Evolutionary conservation across 2,888 invertebrate species (phyloP), one percentile per base, ranked within the genome.

Genomic region (Acanthosepion lycidas): DNA sequence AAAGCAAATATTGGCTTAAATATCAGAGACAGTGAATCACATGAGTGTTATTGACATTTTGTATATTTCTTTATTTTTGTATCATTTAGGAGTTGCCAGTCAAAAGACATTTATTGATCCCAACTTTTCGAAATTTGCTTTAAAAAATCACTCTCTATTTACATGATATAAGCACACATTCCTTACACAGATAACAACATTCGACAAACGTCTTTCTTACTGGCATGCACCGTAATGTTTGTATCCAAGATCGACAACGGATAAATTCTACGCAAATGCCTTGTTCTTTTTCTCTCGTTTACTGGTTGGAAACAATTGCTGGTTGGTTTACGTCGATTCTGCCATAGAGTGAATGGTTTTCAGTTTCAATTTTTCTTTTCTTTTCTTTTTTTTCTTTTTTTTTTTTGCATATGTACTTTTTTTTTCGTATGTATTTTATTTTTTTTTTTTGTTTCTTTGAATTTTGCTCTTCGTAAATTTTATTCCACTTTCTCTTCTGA

Each of bases 311-410:
- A 78, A 78, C n/a, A 78, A 78, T 78, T 78, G 78, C 8, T 12
- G 12, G n/a, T 23, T 78, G n/a, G n/a, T 78, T 78, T 78, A 78
- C 33, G n/a, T 78, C 3, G 78, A 78, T 78, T 33, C 15, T n/a
- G 33, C n/a, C n/a, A 33, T 33, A 33, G 78, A 33, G n/a, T 33
- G 9, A 8, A n/a, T n/a, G n/a, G 78, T 2, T n/a, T 78, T n/a
- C 0, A 1, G n/a, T 78, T n/a, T 12, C n/a, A 1, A 1, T 78
- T 3, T n/a, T 78, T n/a, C 12, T n/a, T 0, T n/a, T 1, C 20
- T 78, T 8, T 78, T 78, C 0, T 78, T 78, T n/a, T 28, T 78
- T n/a, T 78, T n/a, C 12, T 26, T 42, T 3, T 42, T 42, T 42
- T 42, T 42, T 42, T 42, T 42, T 42, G 42, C 42, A 42, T 42